phyloP scores from a whole-genome alignment of 2,888 invertebrate genomes.

The Zootermopsis nevadensis region DNA sequence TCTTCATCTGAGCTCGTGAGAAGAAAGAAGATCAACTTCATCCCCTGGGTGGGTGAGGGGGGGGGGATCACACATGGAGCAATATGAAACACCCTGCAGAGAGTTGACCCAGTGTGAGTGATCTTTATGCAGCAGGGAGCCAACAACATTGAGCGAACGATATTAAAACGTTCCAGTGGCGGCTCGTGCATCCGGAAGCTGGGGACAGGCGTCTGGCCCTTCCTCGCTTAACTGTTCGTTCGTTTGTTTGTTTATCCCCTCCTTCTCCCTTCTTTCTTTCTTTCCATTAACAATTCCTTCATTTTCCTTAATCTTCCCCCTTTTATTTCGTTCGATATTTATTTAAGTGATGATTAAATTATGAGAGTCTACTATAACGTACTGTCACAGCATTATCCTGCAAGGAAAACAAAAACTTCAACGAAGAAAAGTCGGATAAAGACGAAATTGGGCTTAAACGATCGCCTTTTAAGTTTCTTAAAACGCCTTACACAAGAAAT shows the following conservation, averaged over 20 bases:
- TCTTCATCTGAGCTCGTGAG: not conserved
- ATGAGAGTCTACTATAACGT: no score
- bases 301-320: not conserved
- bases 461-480: no score
- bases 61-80: not conserved
- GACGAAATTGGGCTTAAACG: no score
- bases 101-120: not conserved
- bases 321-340: no score
- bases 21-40: not conserved
- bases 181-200: not conserved
- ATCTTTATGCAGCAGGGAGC: not conserved
- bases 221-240: not conserved
- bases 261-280: not conserved
- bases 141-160: not conserved
- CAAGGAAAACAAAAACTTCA: no score
- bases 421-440: no score
- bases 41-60: no score
- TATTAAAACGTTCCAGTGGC: not conserved
- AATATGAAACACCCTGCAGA: conserved; percentile 17
- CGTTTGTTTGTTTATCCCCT: not conserved
- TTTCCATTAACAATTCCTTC: not conserved
- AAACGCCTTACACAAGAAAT: no score
- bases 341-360: no score
- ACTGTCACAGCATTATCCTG: no score
- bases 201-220: not conserved